phyloP scores from a whole-genome alignment of 2,113 vertebrate genomes.

The Tychaedon coryphoeus region DNA sequence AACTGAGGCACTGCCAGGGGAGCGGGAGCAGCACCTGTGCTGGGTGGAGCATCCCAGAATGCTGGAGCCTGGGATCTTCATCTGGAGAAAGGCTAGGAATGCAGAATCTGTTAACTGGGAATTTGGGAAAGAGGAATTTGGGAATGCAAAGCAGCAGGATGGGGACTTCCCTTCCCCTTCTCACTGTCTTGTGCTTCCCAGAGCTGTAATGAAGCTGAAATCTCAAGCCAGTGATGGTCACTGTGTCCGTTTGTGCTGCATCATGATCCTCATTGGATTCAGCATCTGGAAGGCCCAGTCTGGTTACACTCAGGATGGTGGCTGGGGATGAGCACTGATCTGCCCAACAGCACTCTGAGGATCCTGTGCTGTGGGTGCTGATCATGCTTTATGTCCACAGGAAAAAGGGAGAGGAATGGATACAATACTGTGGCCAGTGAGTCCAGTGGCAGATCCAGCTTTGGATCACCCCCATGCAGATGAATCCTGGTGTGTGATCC shows the following conservation, averaged over 20 bases:
- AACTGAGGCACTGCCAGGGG: not conserved
- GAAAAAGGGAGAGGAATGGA: not conserved
- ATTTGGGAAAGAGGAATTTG: not conserved
- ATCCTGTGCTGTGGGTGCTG: not conserved
- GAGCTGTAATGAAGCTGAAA: not conserved
- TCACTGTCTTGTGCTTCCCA: not conserved
- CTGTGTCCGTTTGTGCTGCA: not conserved
- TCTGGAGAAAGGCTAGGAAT: not conserved
- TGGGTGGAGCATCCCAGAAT: not conserved
- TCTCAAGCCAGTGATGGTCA: not conserved
- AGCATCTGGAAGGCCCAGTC: not conserved
- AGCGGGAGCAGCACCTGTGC: not conserved
- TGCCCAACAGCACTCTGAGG: accelerated
- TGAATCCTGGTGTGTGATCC: not conserved
- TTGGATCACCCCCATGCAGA: not conserved
- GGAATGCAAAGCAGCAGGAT: not conserved
- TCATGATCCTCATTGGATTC: not conserved
- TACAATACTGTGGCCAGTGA: accelerated
- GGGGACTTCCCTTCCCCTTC: not conserved
- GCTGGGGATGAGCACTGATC: not conserved
- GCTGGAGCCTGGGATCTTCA: not conserved
- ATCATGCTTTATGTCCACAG: not conserved
- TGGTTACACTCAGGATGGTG: not conserved
- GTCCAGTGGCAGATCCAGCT: not conserved
- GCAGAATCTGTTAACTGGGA: not conserved